A percentile compares a stretch with the other conserved stretches of the same genome.
phyloP scores from a whole-genome alignment of 2,113 vertebrate species.

The Rhinichthys klamathensis region DNA sequence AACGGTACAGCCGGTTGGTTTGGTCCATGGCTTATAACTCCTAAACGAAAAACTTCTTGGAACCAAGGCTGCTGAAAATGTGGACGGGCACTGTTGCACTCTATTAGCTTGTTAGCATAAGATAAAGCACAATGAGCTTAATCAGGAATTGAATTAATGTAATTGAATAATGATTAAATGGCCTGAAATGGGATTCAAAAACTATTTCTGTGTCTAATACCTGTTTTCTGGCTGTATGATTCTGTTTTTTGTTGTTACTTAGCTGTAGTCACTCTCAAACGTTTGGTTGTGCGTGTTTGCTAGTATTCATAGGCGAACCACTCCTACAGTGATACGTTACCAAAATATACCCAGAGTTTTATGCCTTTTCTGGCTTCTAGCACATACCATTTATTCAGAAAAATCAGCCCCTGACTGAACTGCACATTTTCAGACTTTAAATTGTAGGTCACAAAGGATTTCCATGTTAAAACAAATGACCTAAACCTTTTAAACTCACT shows the following conservation, averaged over 20 bases:
- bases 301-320: slow-evolving; percentile 23
- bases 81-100: not conserved
- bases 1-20: not conserved
- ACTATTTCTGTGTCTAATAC: slow-evolving; percentile 30
- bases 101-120: not conserved
- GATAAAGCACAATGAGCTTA: not conserved
- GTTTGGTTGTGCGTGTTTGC: not conserved
- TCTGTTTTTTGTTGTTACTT: slow-evolving; percentile 29
- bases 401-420: slow-evolving; percentile 31
- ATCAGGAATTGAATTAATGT: not conserved
- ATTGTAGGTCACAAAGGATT: not conserved
- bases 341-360: not conserved
- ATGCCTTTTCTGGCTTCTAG: not conserved
- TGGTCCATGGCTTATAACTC: not conserved
- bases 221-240: slow-evolving; percentile 36
- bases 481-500: not conserved
- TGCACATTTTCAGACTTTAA: slow-evolving; percentile 35
- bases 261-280: slow-evolving; percentile 37
- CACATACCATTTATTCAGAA: not conserved
- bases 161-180: not conserved
- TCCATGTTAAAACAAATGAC: not conserved
- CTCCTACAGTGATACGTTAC: not conserved
- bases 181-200: not conserved
- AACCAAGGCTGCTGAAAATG: no score
- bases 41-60: not conserved